Percentiles rank a stretch among this genome's conserved stretches.
Evolutionary conservation across 2,797 vertebrate genomes (phyloP).

Genomic region (Siniperca scherzeri): DNA sequence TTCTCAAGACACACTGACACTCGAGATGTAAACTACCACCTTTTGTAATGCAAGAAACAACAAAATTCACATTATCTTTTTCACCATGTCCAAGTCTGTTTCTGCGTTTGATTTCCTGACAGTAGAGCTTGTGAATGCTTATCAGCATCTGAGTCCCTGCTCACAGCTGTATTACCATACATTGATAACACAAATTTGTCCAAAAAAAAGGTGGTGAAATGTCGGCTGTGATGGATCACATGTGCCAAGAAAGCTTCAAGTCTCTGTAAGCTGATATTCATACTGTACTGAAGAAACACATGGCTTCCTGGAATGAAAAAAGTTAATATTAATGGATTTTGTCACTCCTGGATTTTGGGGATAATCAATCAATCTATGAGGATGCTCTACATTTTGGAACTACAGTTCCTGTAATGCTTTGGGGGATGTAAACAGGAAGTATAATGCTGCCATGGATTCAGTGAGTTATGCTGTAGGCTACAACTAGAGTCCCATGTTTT

Average conservation of each 20-base stretch:
- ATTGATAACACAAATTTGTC: neutral
- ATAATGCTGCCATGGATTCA: too few species aligned
- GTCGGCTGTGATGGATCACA: neutral
- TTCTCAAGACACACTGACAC: neutral
- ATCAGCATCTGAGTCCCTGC: neutral
- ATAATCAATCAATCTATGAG: neutral
- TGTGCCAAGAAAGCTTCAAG: neutral
- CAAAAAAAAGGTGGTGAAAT: neutral
- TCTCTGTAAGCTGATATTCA: neutral
- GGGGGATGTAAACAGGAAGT: neutral
- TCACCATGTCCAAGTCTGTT: neutral
- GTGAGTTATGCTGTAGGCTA: neutral
- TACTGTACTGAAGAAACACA: neutral
- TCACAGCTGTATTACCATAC: neutral
- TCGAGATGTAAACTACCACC: neutral
- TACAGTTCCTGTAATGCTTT: neutral
- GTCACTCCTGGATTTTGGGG: neutral
- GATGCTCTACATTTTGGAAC: neutral
- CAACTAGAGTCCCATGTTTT: neutral
- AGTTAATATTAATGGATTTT: neutral
- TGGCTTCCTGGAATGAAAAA: neutral
- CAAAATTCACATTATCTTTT: neutral
- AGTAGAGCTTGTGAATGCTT: neutral
- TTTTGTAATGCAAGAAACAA: neutral
- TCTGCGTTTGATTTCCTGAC: neutral